Base-by-base conservation (phyloP, 2,888 invertebrate genomes). In the Neria commutata region DNA sequence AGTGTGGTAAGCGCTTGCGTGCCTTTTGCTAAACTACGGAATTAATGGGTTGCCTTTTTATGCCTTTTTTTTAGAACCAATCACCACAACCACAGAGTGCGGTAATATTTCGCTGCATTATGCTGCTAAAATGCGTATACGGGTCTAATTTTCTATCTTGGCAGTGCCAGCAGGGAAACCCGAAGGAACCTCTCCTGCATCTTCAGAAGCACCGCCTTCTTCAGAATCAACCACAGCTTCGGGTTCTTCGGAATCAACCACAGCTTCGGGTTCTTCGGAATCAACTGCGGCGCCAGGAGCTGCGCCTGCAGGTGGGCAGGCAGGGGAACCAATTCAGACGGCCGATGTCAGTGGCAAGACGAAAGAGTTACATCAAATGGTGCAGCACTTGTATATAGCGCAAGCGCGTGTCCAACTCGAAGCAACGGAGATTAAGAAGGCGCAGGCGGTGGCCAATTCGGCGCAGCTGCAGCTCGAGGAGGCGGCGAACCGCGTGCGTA, bases 391-490 rank as follows among this genome's bases (percentile, higher is more conserved):
- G 46, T 81, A 80, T 58, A 73, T 80, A 34, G 81, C 81, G 2
- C 81, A 81, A 66, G 81, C 81, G 1, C 73, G 82, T 45, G 82
- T 82, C 0, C 81, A 82, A 58, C 68, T 81, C 40, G 82, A 82
- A 67, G 80, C 80, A 1, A 71, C 73, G 0, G 82, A 82, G 67
- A 81, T 82, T 16, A 76, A 75, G 50, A 77, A 78, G 55, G 76
- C 81, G 0, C 81, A 82, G 57, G 72, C 76, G 0, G 70, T 82
- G n/a, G 82, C 81, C 14, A 71, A 68, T 21, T 65, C 74, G 0
- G 80, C 81, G 1, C 81, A 81, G 52, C 64, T 74, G 1, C 65
- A 72, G 5, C 70, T 82, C 1, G 82, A 82, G 57, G 80, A 81
- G 40, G 72, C 82, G 0, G 73, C 81, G 0, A 80, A 81, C 54